Percentiles rank a stretch among this genome's conserved stretches.
These are phyloP conservation scores for Pardalotus punctatus DNA, from an alignment of 2,113 vertebrate species.

Conservation along the genomic window DNA sequence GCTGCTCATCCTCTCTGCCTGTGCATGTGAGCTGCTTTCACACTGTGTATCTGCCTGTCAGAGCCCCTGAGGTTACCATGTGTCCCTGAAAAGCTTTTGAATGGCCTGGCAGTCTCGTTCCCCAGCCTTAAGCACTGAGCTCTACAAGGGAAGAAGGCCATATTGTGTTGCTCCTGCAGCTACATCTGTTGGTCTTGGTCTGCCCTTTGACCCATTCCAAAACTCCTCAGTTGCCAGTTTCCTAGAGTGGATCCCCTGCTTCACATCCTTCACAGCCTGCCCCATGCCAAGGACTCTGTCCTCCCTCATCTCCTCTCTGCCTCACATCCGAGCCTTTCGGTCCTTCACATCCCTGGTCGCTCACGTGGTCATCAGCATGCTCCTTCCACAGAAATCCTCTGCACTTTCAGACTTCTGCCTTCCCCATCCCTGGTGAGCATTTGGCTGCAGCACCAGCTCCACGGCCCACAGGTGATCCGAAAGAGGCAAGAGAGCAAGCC, in stretches of 20 bases:
- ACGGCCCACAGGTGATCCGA: background rate
- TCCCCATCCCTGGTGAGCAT: background rate
- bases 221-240: background rate
- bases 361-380: rapidly evolving
- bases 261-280: background rate
- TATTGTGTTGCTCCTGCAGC: background rate
- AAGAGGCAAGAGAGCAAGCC: background rate
- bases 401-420: background rate
- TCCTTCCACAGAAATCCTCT: background rate
- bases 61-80: background rate
- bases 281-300: background rate
- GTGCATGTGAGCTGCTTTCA: background rate
- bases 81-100: background rate
- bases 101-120: background rate
- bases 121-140: background rate
- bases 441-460: background rate
- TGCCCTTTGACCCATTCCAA: background rate
- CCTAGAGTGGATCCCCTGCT: rapidly evolving
- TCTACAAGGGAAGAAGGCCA: background rate
- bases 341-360: rapidly evolving
- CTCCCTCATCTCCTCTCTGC: background rate
- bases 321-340: rapidly evolving
- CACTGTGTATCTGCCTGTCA: background rate
- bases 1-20: background rate
- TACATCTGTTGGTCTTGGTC: background rate